Evolutionary conservation across 2,113 vertebrate genomes (phyloP).

Genomic region (Cnemophilus loriae): DNA sequence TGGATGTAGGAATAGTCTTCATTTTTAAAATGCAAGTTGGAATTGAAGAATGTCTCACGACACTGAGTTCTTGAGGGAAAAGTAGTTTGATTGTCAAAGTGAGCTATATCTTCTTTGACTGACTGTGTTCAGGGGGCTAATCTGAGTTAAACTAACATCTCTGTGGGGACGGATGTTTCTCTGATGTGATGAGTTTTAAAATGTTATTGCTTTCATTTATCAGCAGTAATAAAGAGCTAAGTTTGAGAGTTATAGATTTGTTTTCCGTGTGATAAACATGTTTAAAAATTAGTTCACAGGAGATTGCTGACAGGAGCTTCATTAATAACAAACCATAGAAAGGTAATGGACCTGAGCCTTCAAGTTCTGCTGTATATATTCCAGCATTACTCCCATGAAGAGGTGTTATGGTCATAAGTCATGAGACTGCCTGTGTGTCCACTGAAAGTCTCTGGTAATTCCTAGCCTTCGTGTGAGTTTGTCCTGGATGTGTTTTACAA

Average conservation of each 20-base stretch:
- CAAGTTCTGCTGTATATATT: neutral
- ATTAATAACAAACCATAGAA: neutral
- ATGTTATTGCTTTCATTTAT: neutral
- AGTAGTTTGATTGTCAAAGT: neutral
- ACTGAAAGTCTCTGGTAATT: neutral
- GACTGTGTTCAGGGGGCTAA: neutral
- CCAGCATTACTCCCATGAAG: neutral
- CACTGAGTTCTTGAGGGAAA: neutral
- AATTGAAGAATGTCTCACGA: neutral
- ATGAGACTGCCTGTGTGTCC: neutral
- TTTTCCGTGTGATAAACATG: neutral
- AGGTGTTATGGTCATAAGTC: neutral
- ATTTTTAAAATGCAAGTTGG: neutral
- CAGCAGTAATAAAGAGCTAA: neutral
- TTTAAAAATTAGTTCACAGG: neutral
- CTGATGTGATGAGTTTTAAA: neutral
- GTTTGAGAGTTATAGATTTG: neutral
- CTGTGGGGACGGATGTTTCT: neutral
- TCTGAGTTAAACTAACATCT: neutral
- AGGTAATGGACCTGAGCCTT: neutral
- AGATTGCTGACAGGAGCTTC: neutral
- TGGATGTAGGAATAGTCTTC: neutral
- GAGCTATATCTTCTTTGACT: neutral
- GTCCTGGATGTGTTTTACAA: neutral
- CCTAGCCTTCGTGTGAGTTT: fast-evolving